Evolutionary conservation across 2,113 vertebrate species (phyloP).

Genomic region (Sinocyclocheilus rhinocerous): DNA sequence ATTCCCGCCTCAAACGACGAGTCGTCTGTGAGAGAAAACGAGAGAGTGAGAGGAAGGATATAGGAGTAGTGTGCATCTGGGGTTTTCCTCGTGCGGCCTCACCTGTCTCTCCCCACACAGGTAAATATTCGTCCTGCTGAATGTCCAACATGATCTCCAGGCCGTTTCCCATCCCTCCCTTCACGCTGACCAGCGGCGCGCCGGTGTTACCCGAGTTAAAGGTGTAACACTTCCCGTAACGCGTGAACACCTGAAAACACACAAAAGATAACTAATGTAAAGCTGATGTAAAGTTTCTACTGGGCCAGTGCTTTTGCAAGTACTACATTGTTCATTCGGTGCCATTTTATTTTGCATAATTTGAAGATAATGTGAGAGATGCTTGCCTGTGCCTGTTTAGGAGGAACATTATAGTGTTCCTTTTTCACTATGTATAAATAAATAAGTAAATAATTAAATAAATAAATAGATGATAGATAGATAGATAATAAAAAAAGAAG

Average conservation of each 20-base stretch:
- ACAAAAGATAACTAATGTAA: background rate
- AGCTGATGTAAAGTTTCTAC: background rate
- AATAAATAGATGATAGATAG: too few species aligned
- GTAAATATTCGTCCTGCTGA: conserved; percentile 97
- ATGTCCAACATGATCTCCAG: conserved; percentile 99
- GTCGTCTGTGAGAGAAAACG: conserved; percentile 79
- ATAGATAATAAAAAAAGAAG: too few species aligned
- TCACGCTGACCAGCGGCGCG: conserved; percentile 86
- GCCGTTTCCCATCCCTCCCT: conserved; percentile 95
- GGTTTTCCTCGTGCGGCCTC: conserved; percentile 48
- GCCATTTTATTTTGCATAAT: background rate
- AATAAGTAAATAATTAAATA: too few species aligned
- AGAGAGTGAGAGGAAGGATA: background rate
- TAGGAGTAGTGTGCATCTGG: background rate
- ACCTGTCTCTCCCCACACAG: conserved; percentile 98
- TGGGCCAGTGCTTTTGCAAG: background rate
- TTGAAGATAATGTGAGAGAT: background rate
- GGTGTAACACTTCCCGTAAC: conserved; percentile 97
- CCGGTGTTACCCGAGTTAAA: conserved; percentile 89
- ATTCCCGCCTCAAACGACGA: conserved; percentile 96
- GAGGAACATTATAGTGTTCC: background rate
- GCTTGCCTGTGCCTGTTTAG: background rate
- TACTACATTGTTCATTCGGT: background rate
- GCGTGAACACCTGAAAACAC: conserved; percentile 88
- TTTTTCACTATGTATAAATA: too few species aligned